A percentile compares a stretch with the other conserved stretches of the same genome.
Evolutionary conservation across 2,888 invertebrate species (phyloP).

Genomic region (Steinernema hermaphroditum): DNA sequence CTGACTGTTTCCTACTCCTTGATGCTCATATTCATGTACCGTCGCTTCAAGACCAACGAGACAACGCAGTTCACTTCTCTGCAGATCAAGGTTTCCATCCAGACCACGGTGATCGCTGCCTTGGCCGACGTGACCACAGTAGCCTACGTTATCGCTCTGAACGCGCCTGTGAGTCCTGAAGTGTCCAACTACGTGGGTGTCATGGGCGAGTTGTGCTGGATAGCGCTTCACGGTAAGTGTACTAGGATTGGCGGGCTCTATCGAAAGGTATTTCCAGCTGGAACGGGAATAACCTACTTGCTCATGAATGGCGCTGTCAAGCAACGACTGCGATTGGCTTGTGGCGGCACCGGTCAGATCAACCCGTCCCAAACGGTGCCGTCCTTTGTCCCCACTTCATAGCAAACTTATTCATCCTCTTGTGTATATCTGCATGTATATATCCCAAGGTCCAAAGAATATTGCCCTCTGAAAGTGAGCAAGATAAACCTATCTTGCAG

Average conservation of each 20-base stretch:
- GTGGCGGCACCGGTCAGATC: too few relatives aligned
- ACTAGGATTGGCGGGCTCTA: background rate
- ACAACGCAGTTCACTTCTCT: background rate
- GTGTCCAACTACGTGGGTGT: background rate
- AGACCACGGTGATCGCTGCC: background rate
- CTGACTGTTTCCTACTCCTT: background rate
- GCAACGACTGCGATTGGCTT: too few relatives aligned
- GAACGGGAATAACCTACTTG: background rate
- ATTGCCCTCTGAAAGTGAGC: too few relatives aligned
- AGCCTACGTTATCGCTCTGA: background rate
- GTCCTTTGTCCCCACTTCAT: too few relatives aligned
- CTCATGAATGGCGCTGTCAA: background rate
- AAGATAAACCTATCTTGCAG: too few relatives aligned
- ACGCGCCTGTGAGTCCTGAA: background rate
- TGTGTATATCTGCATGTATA: too few relatives aligned
- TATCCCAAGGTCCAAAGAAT: too few relatives aligned
- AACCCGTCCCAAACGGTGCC: too few relatives aligned
- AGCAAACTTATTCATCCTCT: too few relatives aligned
- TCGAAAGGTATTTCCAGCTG: background rate
- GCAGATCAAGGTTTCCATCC: constrained; percentile 2
- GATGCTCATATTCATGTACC: constrained; percentile 5
- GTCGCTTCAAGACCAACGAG: background rate
- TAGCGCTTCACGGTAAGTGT: background rate
- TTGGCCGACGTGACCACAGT: background rate
- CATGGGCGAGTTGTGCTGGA: background rate